Evolutionary conservation across 2,888 invertebrate species (phyloP), one percentile per base, ranked within the genome.

Genomic region (Prenolepis imparis): DNA sequence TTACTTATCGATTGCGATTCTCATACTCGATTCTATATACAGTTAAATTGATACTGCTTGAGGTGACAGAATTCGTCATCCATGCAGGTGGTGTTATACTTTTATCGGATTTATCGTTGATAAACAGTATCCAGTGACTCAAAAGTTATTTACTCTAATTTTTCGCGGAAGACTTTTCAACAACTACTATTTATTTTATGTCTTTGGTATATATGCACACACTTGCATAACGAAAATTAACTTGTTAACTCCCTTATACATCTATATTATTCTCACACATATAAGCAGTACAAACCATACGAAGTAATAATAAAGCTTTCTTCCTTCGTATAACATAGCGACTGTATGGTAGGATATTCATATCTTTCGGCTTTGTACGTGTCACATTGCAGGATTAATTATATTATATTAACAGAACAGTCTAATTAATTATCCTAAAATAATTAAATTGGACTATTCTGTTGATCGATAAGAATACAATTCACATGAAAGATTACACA

Each of bases 41-140:
- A 24, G 8, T 3, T 39, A 74, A 63, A 74, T 63, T 74, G 44
- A 74, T 74, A 44, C n/a, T 12, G 2, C 12, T 73, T 12, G 59
- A 74, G 15, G 32, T 39, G 21, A 15, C 39, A 72, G 18, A 18
- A 72, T 18, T 72, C 15, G 39, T 39, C 57, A 52, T 52, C 39
- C 24, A n/a, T n/a, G n/a, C n/a, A n/a, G 8, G 12, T 48, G 15
- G 11, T 61, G 8, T 11, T 8, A 72, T 1, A 28, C 5, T 8
- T 3, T 63, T 75, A 48, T 52, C 21, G 3, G 18, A 1, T 8
- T 44, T 63, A 44, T 32, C n/a, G 24, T 24, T 52, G 75, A 64
- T 75, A 52, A n/a, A 52, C 6, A 8, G 24, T 48, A 5, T 32
- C 8, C 28, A 48, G 24, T 36, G 21, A 74, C 12, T 21, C 32